Conservation (phyloP, 2,888 invertebrate genomes). For the Catocala nupta region DNA sequence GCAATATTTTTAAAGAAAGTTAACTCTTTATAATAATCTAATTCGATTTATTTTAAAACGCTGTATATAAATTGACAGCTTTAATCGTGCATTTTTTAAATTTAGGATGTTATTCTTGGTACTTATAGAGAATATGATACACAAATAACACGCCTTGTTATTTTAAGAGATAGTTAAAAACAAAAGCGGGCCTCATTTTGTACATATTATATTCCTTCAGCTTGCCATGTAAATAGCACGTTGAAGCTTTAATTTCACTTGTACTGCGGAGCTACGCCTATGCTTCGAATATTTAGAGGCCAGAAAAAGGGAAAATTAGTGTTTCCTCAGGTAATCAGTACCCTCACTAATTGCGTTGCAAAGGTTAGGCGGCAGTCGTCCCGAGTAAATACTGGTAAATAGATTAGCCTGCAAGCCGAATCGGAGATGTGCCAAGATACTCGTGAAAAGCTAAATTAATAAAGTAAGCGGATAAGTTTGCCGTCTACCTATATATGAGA, state of each 20-base stretch:
- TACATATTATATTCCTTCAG: not conserved
- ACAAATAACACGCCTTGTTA: too few species aligned
- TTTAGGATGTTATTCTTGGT: too few species aligned
- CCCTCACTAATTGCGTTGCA: conserved; percentile 9
- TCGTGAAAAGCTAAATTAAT: not conserved
- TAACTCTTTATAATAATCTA: too few species aligned
- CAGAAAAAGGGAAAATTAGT: not conserved
- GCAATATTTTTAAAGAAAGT: too few species aligned
- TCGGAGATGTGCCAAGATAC: conserved; percentile 3
- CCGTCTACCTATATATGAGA: too few species aligned
- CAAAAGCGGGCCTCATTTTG: too few species aligned
- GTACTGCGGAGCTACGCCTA: not conserved
- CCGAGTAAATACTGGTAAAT: conserved; percentile 10
- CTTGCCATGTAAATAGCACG: not conserved
- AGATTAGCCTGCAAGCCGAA: not conserved
- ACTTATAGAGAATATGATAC: too few species aligned
- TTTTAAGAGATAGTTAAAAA: too few species aligned
- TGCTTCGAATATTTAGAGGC: conserved; percentile 1
- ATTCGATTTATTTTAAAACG: too few species aligned
- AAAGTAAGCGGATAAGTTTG: not conserved
- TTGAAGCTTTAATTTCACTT: not conserved
- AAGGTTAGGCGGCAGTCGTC: conserved; percentile 5
- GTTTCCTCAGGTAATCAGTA: conserved; percentile 12
- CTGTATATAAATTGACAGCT: too few species aligned
- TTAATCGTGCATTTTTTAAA: too few species aligned